Percentiles rank a stretch among this genome's conserved stretches.
These are phyloP conservation scores for Phrynocephalus guinanensis DNA, from an alignment of 2,797 vertebrate species.

Conservation along the genomic window DNA sequence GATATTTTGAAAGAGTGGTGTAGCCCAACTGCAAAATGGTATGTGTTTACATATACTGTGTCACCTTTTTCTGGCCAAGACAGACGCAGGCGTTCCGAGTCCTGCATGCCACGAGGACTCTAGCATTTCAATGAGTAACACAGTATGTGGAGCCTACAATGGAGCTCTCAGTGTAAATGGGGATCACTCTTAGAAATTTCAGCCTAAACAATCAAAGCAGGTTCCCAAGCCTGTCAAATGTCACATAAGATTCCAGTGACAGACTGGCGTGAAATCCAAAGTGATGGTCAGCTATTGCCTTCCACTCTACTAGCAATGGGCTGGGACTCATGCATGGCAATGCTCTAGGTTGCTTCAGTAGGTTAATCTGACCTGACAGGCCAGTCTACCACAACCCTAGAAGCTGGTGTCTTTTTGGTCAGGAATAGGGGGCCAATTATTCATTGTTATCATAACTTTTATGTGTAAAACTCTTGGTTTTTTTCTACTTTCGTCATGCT, in stretches of 20 bases:
- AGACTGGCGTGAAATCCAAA: slow-evolving; percentile 65
- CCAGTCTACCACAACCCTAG: background rate
- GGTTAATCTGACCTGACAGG: slow-evolving; percentile 65
- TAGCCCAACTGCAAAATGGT: background rate
- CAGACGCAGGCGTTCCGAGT: background rate
- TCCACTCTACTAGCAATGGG: slow-evolving; percentile 63
- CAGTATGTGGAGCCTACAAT: background rate
- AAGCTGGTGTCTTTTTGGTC: background rate
- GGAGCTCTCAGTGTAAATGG: background rate
- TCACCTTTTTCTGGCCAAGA: background rate
- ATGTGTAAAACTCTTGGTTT: too few species aligned
- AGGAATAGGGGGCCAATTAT: background rate
- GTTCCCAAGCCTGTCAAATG: slow-evolving; percentile 43
- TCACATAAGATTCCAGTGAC: slow-evolving; percentile 49
- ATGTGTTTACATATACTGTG: background rate
- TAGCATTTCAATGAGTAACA: rapidly evolving
- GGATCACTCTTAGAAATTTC: slow-evolving; percentile 31
- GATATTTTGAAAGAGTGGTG: background rate
- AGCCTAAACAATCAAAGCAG: slow-evolving; percentile 54
- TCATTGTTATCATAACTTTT: background rate
- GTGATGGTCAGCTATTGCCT: slow-evolving; percentile 63
- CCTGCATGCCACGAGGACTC: background rate
- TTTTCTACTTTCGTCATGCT: background rate
- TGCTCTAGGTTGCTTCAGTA: slow-evolving; percentile 54
- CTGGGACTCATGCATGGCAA: slow-evolving; percentile 34